These are phyloP conservation scores for Nebria salina DNA, from an alignment of 2,888 invertebrate species.

Conservation along the genomic window DNA sequence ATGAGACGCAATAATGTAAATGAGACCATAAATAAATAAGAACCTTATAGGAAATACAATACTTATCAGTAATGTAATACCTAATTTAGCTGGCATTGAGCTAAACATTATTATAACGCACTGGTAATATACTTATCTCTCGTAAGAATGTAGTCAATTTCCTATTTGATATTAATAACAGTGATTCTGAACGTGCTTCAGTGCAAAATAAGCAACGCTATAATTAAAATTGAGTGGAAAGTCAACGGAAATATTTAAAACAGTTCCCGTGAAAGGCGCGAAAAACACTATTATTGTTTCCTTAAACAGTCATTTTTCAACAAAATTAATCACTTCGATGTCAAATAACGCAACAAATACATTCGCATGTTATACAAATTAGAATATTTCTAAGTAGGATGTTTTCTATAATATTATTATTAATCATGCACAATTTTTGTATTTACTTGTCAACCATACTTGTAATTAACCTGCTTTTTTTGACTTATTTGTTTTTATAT, in stretches of 20 bases:
- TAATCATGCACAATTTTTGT: too few relatives aligned
- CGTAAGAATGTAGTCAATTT: neutral
- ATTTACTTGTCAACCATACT: too few relatives aligned
- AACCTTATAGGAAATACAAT: neutral
- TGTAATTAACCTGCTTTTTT: too few relatives aligned
- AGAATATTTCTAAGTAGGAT: too few relatives aligned
- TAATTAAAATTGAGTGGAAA: neutral
- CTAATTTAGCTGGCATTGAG: neutral
- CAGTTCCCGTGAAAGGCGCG: neutral
- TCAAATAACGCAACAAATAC: neutral
- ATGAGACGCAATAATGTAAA: too few relatives aligned
- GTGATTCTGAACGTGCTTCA: neutral
- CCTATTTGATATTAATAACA: neutral
- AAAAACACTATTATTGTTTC: neutral
- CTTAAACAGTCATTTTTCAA: neutral
- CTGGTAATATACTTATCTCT: neutral
- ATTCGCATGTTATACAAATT: too few relatives aligned
- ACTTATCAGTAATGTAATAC: neutral
- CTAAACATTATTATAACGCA: neutral
- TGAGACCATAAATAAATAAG: neutral
- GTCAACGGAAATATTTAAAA: neutral
- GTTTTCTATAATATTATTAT: too few relatives aligned
- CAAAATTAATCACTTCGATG: neutral
- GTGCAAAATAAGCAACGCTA: neutral
- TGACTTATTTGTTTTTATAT: too few relatives aligned